A percentile compares a stretch with the other conserved stretches of the same genome.
These are phyloP conservation scores for Girardia tigrina DNA, from an alignment of 2,888 invertebrate species.

Conservation along the genomic window DNA sequence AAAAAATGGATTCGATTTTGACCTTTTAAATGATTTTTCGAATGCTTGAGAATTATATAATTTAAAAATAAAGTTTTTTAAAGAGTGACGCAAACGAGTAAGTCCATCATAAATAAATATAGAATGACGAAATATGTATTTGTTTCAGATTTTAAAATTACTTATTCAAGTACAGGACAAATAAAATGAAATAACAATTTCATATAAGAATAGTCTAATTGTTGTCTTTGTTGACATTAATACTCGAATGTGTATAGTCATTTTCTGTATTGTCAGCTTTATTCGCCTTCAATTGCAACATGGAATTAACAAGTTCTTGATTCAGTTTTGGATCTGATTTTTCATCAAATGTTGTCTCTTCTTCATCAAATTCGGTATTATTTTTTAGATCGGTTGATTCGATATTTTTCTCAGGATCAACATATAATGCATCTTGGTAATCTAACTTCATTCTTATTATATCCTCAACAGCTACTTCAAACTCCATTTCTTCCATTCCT, in stretches of 20 bases:
- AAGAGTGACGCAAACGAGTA: no score
- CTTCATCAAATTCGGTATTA: not conserved
- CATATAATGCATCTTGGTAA: conserved; percentile 49
- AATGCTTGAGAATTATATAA: no score
- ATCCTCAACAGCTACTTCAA: conserved; percentile 58
- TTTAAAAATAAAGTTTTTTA: no score
- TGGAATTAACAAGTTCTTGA: not conserved
- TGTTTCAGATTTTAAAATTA: no score
- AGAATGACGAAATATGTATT: no score
- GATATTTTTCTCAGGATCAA: not conserved
- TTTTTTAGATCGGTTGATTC: not conserved
- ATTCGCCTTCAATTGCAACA: not conserved
- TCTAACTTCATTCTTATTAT: conserved; percentile 53
- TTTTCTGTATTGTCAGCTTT: not conserved
- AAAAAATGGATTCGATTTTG: no score
- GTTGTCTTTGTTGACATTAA: not conserved
- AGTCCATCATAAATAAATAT: no score
- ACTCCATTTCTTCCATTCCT: conserved; percentile 27
- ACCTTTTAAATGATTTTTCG: no score
- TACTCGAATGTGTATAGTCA: not conserved
- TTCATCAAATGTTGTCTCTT: not conserved
- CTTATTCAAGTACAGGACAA: no score
- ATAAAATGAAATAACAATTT: no score
- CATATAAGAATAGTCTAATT: no score
- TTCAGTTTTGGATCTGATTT: not conserved